Base-by-base conservation (phyloP, 2,797 vertebrate genomes). In the Coranthus polyacanthus region DNA sequence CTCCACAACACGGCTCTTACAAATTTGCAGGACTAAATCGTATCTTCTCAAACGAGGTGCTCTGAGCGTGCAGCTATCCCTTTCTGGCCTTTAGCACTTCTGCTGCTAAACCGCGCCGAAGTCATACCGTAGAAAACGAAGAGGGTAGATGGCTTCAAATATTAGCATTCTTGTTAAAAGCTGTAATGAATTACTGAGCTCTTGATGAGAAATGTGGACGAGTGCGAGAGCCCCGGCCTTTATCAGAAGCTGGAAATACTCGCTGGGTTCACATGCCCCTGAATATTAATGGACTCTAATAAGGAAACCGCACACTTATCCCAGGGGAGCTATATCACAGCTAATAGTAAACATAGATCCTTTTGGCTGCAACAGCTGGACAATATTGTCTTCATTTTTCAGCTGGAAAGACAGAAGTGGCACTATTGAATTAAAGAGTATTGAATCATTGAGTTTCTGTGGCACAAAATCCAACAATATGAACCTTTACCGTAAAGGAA, bases 121-220 rank as follows among this genome's bases (percentile, higher is more conserved):
- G 53, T 41, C 42, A 60, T 12, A 4, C 18, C 32, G 36, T 29
- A 54, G 34, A 56, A 10, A 20, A 54, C 8, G 6, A 18, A 5
- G 51, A 47, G 12, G 32, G 44, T 37, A 54, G 41, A 41, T 26
- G 55, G 46, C 17, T 53, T 74, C 86, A 76, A 86, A 83, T 59
- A 38, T 68, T 64, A 62, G 45, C 78, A 70, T 64, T 79, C 64
- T 88, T 73, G 85, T 88, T 83, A 88, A 88, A 75, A 68, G 36
- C 45, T 56, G 61, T 55, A 62, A 69, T 51, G 36, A 69, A 56
- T 51, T 9, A 26, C 36, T 63, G 10, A 22, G 20, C 45, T 50
- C 29, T 9, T 46, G n/a, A 29, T 37, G 44, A 24, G 38, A 58
- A 22, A 59, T 24, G 52, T 22, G 29, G 50, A 37, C 16, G n/a